Evolutionary conservation across 2,888 invertebrate genomes (phyloP).

Genomic region (Capitulum mitella): DNA sequence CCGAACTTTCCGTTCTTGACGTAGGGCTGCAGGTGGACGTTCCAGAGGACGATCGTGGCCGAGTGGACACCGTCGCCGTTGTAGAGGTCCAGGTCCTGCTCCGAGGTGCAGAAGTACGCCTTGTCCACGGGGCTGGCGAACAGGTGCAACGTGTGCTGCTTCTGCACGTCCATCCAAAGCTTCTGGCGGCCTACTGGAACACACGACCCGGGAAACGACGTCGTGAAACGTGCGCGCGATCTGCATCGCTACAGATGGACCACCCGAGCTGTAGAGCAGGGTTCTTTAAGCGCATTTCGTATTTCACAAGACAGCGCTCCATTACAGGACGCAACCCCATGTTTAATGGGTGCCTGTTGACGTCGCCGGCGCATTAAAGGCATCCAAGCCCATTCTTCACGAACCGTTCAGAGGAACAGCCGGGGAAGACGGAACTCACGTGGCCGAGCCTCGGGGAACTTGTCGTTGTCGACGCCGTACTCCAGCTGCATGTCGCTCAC

Average conservation of each 20-base stretch:
- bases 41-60: constrained; percentile 58
- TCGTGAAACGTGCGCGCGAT: too few species aligned
- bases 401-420: too few species aligned
- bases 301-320: too few species aligned
- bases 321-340: too few species aligned
- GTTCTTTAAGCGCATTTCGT: too few species aligned
- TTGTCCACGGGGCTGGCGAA: constrained; percentile 82
- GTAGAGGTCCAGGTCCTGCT: constrained; percentile 51
- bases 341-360: too few species aligned
- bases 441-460: constrained; percentile 48
- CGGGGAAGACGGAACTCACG: too few species aligned
- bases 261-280: too few species aligned
- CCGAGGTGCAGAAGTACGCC: constrained; percentile 68
- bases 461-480: constrained; percentile 59
- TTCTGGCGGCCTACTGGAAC: not conserved
- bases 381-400: too few species aligned
- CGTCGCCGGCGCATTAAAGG: too few species aligned
- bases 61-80: constrained; percentile 46
- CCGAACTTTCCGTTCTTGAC: constrained; percentile 73
- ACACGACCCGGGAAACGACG: too few species aligned
- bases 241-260: too few species aligned
- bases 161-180: constrained; percentile 27
- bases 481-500: constrained; percentile 66
- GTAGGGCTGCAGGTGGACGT: constrained; percentile 74
- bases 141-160: constrained; percentile 45